Base-by-base conservation (phyloP, 1,140 invertebrate genomes). In the Cyclina sinensis region DNA sequence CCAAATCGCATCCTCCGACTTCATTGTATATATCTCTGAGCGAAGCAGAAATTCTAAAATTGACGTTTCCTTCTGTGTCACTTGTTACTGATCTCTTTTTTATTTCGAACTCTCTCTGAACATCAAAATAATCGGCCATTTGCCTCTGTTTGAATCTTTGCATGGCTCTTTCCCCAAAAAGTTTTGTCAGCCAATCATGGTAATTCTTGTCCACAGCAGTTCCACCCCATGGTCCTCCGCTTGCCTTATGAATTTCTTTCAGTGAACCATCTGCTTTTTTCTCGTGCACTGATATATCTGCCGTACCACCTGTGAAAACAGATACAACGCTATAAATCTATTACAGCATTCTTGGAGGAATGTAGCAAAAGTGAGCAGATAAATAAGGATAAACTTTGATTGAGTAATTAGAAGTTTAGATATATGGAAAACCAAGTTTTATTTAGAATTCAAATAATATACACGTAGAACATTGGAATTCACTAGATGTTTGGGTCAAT, bases 201-300 rank as follows among this genome's bases (percentile, higher is more conserved):
- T 65, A 82, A 48, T 82, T 82, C 57, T 82, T 21, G 43, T 82
- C 59, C 1, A 82, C 80, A n/a, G 35, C 32, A 11, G 57, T 82
- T 16, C 80, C 80, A 7, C 80, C 80, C 80, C 80, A 82, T n/a
- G 80, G 37, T 21, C 80, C 80, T 12, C 80, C 80, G 59, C 57
- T 65, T 82, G 54, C 80, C 68, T 43, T 62, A 32, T 82, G 39
- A 3, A 65, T n/a, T 68, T 82, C 80, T 24, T 48, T 62, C 4
- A 82, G 35, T 12, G 80, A 30, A 7, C 59, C 30, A 35, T 82
- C 80, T 0, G 0, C 24, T 27, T 39, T 43, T 11, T 46, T 62
- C 30, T 82, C 80, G 27, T 82, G 54, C 12, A 82, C 80, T 14
- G 57, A 37, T 27, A 82, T 82, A n/a, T 82, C 80, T 5, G 59